phyloP scores from a whole-genome alignment of 2,797 vertebrate genomes.

The Pipistrellus pipistrellus region DNA sequence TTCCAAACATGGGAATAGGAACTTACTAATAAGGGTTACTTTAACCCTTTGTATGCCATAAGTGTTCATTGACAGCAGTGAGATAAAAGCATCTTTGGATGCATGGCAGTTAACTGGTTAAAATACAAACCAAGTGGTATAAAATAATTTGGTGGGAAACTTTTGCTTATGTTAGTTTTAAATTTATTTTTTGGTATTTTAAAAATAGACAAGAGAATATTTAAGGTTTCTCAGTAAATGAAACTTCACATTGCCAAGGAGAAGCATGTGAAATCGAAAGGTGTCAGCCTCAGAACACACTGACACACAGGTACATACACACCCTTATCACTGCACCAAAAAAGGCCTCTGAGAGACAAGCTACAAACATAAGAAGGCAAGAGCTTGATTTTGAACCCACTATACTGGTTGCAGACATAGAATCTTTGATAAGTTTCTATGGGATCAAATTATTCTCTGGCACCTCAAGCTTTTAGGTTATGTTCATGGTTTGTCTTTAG shows the following conservation, averaged over 20 bases:
- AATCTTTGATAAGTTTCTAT: not conserved
- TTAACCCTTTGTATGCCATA: not conserved
- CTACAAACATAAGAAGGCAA: not conserved
- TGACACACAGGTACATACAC: not conserved
- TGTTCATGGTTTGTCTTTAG: conserved; percentile 34
- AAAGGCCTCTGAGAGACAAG: not conserved
- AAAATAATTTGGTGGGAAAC: not conserved
- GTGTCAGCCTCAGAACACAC: not conserved
- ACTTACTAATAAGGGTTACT: not conserved
- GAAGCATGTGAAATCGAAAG: conserved; percentile 58
- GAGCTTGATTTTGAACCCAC: conserved; percentile 17
- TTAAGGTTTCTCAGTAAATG: conserved; percentile 8
- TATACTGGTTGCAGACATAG: not conserved
- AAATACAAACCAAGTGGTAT: conserved; percentile 38
- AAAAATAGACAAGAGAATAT: conserved; percentile 35
- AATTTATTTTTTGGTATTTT: conserved; percentile 54
- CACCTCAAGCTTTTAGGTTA: conserved; percentile 39
- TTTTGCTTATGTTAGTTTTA: conserved; percentile 35
- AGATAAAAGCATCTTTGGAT: no score
- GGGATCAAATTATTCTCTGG: conserved; percentile 19
- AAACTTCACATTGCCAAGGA: not conserved
- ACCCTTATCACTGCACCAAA: not conserved
- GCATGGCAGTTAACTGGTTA: not conserved
- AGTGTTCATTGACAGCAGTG: no score
- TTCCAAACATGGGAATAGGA: conserved; percentile 46